phyloP scores from a whole-genome alignment of 2,113 vertebrate species.

The Choloepus hoffmanni region DNA sequence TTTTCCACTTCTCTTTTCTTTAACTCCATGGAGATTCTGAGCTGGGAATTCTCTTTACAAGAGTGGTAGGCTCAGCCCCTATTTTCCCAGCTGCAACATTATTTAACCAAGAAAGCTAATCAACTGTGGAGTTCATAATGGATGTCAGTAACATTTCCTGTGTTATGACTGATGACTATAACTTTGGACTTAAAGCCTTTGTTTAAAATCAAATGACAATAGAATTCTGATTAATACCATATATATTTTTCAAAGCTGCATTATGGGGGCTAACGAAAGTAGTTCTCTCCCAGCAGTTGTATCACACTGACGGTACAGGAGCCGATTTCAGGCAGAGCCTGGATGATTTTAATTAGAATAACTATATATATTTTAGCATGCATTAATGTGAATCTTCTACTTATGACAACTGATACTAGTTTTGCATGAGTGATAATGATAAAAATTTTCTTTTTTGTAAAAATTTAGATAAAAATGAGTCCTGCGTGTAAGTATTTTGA shows the following conservation, averaged over 20 bases:
- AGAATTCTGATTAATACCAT: slow-evolving; percentile 48
- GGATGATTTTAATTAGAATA: background rate
- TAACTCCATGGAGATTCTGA: background rate
- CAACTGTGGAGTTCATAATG: slow-evolving; percentile 72
- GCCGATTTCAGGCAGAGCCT: background rate
- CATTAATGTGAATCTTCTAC: background rate
- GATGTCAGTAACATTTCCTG: slow-evolving; percentile 76
- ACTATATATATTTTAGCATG: background rate
- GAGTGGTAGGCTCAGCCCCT: background rate
- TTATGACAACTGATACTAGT: background rate
- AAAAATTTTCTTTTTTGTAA: background rate
- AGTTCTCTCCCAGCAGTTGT: background rate
- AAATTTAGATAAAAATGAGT: slow-evolving; percentile 1
- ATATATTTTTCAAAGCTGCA: background rate
- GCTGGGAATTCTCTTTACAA: background rate
- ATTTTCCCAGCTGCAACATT: slow-evolving; percentile 37
- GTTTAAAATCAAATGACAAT: slow-evolving; percentile 74
- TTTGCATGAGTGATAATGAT: background rate
- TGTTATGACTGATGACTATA: slow-evolving; percentile 70
- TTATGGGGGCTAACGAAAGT: background rate
- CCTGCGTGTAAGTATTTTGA: background rate
- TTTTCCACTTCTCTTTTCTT: background rate
- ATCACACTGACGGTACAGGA: background rate
- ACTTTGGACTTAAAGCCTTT: slow-evolving; percentile 67
- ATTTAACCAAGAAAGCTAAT: slow-evolving; percentile 80